phyloP scores from a whole-genome alignment of 2,113 vertebrate genomes.

The Brachirus orientalis region DNA sequence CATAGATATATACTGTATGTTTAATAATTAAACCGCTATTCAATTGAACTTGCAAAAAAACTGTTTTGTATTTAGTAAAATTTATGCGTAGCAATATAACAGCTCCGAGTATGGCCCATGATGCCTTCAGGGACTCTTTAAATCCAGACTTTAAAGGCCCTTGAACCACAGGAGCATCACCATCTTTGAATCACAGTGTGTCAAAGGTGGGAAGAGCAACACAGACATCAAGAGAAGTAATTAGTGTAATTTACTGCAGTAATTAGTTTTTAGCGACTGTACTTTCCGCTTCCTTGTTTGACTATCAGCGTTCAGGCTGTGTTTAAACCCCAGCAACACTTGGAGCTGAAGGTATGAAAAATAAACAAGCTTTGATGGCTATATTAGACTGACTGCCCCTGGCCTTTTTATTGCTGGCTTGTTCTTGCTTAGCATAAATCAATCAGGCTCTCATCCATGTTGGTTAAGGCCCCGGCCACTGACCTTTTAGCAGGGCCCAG shows the following conservation, averaged over 20 bases:
- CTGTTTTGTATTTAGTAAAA: no score
- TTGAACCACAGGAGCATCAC: constrained; percentile 9
- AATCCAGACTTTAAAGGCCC: constrained; percentile 10
- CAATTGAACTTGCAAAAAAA: no score
- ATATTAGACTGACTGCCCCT: constrained; percentile 30
- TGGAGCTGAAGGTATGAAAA: constrained; percentile 34
- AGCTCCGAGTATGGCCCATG: not conserved
- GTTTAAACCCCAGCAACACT: not conserved
- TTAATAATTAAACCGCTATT: no score
- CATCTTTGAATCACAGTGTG: constrained; percentile 12
- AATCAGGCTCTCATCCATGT: constrained; percentile 50
- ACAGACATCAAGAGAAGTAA: constrained; percentile 19
- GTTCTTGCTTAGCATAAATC: constrained; percentile 57
- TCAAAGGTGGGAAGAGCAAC: constrained; percentile 44
- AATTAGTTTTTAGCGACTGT: constrained; percentile 12
- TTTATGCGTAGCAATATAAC: not conserved
- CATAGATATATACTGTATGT: no score
- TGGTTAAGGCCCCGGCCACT: constrained; percentile 37
- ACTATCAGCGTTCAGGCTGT: not conserved
- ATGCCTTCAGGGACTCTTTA: constrained; percentile 12
- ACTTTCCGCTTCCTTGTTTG: not conserved
- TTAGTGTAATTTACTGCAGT: constrained; percentile 12
- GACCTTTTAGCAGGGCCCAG: constrained; percentile 58
- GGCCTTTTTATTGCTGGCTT: constrained; percentile 12
- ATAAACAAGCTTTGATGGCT: constrained; percentile 54